Percentiles rank a stretch among this genome's conserved stretches.
Evolutionary conservation across 1,140 invertebrate genomes (phyloP).

Genomic region (Orussus abietinus): DNA sequence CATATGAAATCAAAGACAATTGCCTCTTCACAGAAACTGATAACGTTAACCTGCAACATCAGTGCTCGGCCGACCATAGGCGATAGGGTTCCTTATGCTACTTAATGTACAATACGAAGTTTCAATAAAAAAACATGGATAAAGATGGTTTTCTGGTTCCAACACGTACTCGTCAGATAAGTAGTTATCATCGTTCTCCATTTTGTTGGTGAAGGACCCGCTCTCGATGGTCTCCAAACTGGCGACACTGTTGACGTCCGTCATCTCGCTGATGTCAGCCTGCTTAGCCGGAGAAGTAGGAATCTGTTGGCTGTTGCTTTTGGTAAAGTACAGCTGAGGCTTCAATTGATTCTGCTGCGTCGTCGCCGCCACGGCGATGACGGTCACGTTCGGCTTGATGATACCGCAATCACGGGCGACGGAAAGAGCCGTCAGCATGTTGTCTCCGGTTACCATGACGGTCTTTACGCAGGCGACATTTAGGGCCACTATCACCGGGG

Average conservation of each 20-base stretch:
- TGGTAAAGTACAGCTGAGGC: slow-evolving; percentile 48
- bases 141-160: too few species aligned
- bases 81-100: too few species aligned
- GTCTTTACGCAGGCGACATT: slow-evolving; percentile 77
- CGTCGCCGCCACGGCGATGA: slow-evolving; percentile 66
- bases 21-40: too few species aligned
- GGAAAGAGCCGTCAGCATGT: slow-evolving; percentile 88
- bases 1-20: too few species aligned
- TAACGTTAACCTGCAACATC: too few species aligned
- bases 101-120: too few species aligned
- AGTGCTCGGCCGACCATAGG: too few species aligned
- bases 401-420: slow-evolving; percentile 89
- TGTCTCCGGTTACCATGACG: slow-evolving; percentile 95
- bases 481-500: slow-evolving; percentile 70
- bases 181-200: slow-evolving; percentile 41
- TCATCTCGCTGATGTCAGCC: slow-evolving; percentile 43
- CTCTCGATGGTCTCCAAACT: slow-evolving; percentile 62
- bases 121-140: slow-evolving; percentile 2
- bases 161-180: slow-evolving; percentile 45
- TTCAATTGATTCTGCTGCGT: slow-evolving; percentile 44
- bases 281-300: slow-evolving; percentile 27
- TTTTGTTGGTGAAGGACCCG: slow-evolving; percentile 36
- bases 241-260: slow-evolving; percentile 54
- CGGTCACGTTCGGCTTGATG: slow-evolving; percentile 69
- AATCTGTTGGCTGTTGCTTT: slow-evolving; percentile 44